Percentiles rank a stretch among this genome's conserved stretches.
Conservation (phyloP, 2,113 vertebrate genomes). For the Sula dactylatra region DNA sequence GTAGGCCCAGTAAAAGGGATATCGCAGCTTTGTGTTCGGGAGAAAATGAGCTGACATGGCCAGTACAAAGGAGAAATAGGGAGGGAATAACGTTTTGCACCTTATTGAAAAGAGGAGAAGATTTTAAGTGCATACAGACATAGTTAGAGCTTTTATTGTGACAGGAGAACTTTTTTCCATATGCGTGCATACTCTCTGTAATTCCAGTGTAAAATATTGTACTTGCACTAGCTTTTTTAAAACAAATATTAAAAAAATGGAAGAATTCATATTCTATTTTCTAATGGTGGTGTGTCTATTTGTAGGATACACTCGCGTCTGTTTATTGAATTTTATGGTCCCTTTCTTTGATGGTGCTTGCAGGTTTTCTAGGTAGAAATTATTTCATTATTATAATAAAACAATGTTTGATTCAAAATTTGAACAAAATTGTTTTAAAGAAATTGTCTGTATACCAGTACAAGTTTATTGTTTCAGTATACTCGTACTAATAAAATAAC, state of each 20-base stretch:
- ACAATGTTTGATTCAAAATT: constrained; percentile 97
- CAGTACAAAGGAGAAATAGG: constrained; percentile 82
- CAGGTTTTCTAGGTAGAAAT: constrained; percentile 97
- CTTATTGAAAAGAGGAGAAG: constrained; percentile 85
- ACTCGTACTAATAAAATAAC: constrained; percentile 97
- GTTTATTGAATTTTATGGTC: constrained; percentile 97
- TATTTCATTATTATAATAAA: constrained; percentile 97
- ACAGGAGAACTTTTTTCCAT: constrained; percentile 88
- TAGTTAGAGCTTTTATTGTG: constrained; percentile 89
- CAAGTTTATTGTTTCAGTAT: constrained; percentile 88
- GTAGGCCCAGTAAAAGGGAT: constrained; percentile 73
- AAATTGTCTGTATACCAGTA: constrained; percentile 96
- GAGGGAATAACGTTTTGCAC: constrained; percentile 88
- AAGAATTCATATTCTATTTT: constrained; percentile 95
- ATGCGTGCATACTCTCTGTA: constrained; percentile 94
- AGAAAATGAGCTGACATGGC: constrained; percentile 74
- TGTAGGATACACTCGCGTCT: constrained; percentile 93
- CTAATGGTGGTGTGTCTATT: constrained; percentile 95
- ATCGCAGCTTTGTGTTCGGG: constrained; percentile 71
- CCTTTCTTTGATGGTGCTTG: constrained; percentile 98
- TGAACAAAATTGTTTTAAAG: constrained; percentile 97
- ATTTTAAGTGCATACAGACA: constrained; percentile 84
- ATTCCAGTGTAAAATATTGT: constrained; percentile 97
- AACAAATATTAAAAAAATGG: constrained; percentile 89
- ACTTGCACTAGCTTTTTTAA: constrained; percentile 98